Base-by-base conservation (phyloP, 2,888 invertebrate species). In the Drosophila meridiana region DNA sequence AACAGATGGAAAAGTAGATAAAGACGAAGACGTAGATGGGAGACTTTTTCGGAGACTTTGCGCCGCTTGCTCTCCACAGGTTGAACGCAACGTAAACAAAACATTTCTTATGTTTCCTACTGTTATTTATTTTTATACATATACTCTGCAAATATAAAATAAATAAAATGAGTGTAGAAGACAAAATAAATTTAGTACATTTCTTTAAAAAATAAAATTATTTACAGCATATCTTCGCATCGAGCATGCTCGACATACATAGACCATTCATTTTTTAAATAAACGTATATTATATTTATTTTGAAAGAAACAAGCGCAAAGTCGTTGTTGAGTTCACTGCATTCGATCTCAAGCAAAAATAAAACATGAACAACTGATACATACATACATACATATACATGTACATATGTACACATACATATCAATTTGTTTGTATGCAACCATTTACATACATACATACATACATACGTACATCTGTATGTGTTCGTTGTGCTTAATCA, bases 311-410 rank as follows among this genome's bases (percentile, higher is more conserved):
- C 84, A 87, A 81, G 79, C 84, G 64, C 73, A 81, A 83, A 83
- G 83, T 83, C 87, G 80, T 71, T 72, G 68, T 58, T 66, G 76
- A 85, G 89, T 91, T 91, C 91, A 90, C 79, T 90, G 90, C 78
- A 90, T 91, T 85, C 80, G 57, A 64, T 73, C 58, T 71, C 58
- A 62, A 47, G 36, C 28, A 62, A 67, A 70, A 52, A 52, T 52
- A 34, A 73, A 75, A 73, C 64, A 75, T 62, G 69, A 83, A 86
- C 70, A 55, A 72, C 66, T 69, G 58, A 63, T 43, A 57, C 43
- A 57, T 3, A 20, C 20, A 14, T 30, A 32, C 13, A 34, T 34
- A 30, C 30, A 28, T 11, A 28, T 1, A 40, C 5, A n/a, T 36
- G 13, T 8, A 34, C 8, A 53, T n/a, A 59, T 11, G 53, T 52